Conservation (phyloP, 2,113 vertebrate species). For the Salvator merianae region DNA sequence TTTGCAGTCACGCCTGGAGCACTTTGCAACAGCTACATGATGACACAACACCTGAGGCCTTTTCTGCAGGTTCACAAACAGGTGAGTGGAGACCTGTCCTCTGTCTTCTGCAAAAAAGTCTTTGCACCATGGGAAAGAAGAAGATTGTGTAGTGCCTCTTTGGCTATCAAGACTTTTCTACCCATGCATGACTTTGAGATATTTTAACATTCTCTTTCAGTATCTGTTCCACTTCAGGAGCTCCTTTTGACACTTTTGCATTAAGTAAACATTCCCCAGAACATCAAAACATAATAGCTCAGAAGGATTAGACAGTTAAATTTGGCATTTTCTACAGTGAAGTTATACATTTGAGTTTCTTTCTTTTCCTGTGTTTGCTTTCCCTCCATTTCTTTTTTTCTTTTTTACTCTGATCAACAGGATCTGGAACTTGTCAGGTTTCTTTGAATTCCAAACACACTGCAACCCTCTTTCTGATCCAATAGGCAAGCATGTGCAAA, state of each 20-base stretch:
- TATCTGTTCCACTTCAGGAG: constrained; percentile 45
- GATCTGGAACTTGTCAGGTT: neutral
- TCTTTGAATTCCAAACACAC: neutral
- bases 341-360: neutral
- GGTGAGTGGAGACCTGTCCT: neutral
- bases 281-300: constrained; percentile 9
- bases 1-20: no score
- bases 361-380: neutral
- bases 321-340: neutral
- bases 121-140: neutral
- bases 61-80: neutral
- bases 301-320: neutral
- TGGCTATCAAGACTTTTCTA: constrained; percentile 36
- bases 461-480: neutral
- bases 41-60: no score
- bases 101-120: neutral
- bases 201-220: constrained; percentile 36
- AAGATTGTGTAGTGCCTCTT: neutral
- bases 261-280: constrained; percentile 23
- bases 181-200: constrained; percentile 5
- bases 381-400: neutral
- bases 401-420: neutral
- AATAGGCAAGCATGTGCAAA: neutral
- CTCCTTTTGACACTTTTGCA: constrained; percentile 47
- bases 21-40: no score